phyloP scores from a whole-genome alignment of 2,888 invertebrate species.

The Gibbula magus region DNA sequence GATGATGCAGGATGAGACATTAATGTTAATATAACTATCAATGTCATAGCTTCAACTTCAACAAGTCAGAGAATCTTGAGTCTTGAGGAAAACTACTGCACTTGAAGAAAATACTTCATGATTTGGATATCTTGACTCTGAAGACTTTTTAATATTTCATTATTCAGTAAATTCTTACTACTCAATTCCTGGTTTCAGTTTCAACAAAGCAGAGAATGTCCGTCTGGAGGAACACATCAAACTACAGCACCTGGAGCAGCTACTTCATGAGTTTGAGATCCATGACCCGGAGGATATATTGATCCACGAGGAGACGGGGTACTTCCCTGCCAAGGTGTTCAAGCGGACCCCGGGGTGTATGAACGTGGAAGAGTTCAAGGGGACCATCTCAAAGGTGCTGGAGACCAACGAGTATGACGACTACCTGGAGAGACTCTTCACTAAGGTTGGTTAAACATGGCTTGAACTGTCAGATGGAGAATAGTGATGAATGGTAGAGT shows the following conservation, averaged over 20 bases:
- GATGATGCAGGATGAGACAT: too few relatives aligned
- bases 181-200: slow-evolving; percentile 58
- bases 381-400: slow-evolving; percentile 68
- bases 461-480: too few relatives aligned
- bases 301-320: slow-evolving; percentile 59
- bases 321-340: slow-evolving; percentile 61
- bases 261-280: slow-evolving; percentile 67
- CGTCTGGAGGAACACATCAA: slow-evolving; percentile 73
- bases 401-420: slow-evolving; percentile 69
- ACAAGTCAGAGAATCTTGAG: too few relatives aligned
- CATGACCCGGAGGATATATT: slow-evolving; percentile 64
- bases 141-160: too few relatives aligned
- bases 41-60: too few relatives aligned
- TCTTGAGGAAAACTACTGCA: too few relatives aligned
- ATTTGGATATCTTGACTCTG: too few relatives aligned
- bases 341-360: slow-evolving; percentile 68
- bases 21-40: too few relatives aligned
- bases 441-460: slow-evolving; percentile 61
- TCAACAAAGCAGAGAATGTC: slow-evolving; percentile 63
- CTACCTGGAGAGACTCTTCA: slow-evolving; percentile 72
- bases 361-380: slow-evolving; percentile 72
- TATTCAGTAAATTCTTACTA: too few relatives aligned
- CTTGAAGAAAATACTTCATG: too few relatives aligned
- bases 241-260: slow-evolving; percentile 70
- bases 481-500: too few relatives aligned